These are phyloP conservation scores for Polydrusus cervinus DNA, from an alignment of 2,888 invertebrate genomes.

Conservation along the genomic window DNA sequence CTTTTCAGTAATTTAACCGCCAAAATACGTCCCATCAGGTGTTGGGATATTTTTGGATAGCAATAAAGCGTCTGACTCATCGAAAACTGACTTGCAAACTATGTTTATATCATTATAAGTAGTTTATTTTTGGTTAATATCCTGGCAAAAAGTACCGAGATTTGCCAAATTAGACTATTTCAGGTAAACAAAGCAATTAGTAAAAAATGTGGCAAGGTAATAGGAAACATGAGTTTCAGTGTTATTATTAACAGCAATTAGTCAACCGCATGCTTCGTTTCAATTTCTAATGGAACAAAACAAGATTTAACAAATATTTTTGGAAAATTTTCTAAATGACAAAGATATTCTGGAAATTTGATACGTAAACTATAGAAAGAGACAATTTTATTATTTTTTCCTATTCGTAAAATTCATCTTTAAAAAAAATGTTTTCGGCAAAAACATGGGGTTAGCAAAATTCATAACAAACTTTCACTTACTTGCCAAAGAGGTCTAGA, in stretches of 20 bases:
- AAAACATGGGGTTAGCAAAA: slow-evolving; percentile 25
- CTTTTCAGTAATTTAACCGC: background rate
- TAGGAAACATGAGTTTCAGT: background rate
- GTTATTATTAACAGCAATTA: background rate
- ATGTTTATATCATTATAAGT: slow-evolving; percentile 32
- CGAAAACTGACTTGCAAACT: slow-evolving; percentile 13
- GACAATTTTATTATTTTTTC: too few species aligned
- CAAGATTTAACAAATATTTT: too few species aligned
- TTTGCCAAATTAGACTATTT: background rate
- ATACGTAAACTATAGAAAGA: too few species aligned
- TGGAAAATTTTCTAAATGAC: too few species aligned
- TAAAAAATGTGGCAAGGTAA: slow-evolving; percentile 4
- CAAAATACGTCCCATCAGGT: background rate
- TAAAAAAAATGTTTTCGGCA: background rate
- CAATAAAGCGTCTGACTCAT: slow-evolving; percentile 35
- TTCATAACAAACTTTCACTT: slow-evolving; percentile 49
- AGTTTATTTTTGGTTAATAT: slow-evolving; percentile 33
- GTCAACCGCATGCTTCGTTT: background rate
- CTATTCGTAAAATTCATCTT: too few species aligned
- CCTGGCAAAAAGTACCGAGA: slow-evolving; percentile 13
- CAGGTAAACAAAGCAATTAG: slow-evolving; percentile 24
- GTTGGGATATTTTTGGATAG: slow-evolving; percentile 37
- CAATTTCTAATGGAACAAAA: background rate
- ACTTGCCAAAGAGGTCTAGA: slow-evolving; percentile 84
- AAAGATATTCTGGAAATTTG: too few species aligned